Conservation (phyloP, 2,888 invertebrate genomes). For the Bembecia ichneumoniformis region DNA sequence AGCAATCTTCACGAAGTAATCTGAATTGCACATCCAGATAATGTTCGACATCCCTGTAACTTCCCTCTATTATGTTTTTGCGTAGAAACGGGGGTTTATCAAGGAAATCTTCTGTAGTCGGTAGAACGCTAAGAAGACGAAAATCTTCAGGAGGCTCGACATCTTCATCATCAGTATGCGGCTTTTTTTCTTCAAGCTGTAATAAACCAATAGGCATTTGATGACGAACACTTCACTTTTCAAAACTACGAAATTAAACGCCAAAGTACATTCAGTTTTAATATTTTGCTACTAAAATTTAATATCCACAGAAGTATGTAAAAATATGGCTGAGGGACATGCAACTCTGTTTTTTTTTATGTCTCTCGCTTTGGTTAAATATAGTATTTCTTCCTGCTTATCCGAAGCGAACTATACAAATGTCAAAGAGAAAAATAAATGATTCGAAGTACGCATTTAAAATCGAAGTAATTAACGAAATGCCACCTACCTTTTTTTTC, state of each 20-base stretch:
- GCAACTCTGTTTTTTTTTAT: too few species aligned
- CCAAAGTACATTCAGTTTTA: neutral
- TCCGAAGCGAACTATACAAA: too few species aligned
- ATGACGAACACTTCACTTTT: too few species aligned
- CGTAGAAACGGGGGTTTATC: slow-evolving; percentile 35
- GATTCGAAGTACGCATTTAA: too few species aligned
- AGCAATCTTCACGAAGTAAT: slow-evolving; percentile 84
- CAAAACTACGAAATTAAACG: neutral
- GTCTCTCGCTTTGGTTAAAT: too few species aligned
- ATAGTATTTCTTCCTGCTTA: too few species aligned
- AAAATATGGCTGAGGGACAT: too few species aligned
- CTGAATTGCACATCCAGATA: slow-evolving; percentile 86
- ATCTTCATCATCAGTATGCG: slow-evolving; percentile 7
- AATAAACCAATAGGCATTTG: too few species aligned
- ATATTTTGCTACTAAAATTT: neutral
- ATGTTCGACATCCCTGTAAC: slow-evolving; percentile 76
- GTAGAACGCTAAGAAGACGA: slow-evolving; percentile 39
- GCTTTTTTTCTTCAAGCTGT: neutral
- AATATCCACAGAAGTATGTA: too few species aligned
- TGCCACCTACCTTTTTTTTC: slow-evolving; percentile 19
- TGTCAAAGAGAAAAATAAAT: too few species aligned
- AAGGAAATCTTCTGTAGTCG: slow-evolving; percentile 36
- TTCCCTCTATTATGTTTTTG: slow-evolving; percentile 73
- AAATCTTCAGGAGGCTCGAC: slow-evolving; percentile 47
- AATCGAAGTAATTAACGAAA: neutral